These are phyloP conservation scores for Forbesichthys papilliferus DNA, from an alignment of 2,113 vertebrate species.

Conservation along the genomic window DNA sequence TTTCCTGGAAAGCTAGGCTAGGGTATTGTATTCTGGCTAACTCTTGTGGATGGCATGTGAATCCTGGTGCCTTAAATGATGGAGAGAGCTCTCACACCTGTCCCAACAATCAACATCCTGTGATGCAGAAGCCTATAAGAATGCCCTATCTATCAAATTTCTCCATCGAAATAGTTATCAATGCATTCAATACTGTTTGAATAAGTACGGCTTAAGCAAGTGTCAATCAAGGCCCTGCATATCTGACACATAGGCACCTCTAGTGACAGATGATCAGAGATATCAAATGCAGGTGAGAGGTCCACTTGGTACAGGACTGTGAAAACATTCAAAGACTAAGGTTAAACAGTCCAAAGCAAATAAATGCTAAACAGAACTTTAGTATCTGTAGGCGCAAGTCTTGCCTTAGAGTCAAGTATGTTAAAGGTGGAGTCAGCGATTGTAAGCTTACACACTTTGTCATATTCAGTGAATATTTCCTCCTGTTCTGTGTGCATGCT, in stretches of 20 bases:
- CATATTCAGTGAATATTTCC: too few relatives aligned
- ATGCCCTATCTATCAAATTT: too few relatives aligned
- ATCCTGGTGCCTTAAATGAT: not conserved
- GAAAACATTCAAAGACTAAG: not conserved
- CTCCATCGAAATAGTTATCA: not conserved
- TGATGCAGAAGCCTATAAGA: not conserved
- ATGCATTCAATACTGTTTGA: not conserved
- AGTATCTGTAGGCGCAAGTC: too few relatives aligned
- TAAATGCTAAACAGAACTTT: too few relatives aligned
- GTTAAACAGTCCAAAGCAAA: too few relatives aligned
- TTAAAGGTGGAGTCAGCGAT: too few relatives aligned
- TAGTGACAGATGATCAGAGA: constrained; percentile 15
- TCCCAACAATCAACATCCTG: not conserved
- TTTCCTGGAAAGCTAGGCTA: constrained; percentile 47
- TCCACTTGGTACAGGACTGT: constrained; percentile 20
- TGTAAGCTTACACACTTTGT: too few relatives aligned
- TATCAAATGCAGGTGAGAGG: constrained; percentile 47
- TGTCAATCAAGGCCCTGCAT: constrained; percentile 9
- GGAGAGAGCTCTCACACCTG: constrained; percentile 2
- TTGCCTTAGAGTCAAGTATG: not conserved
- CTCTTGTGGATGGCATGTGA: constrained; percentile 15
- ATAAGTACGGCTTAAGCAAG: not conserved
- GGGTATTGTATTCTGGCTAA: constrained; percentile 46
- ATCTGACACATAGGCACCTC: constrained; percentile 39
- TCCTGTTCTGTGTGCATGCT: too few relatives aligned